These are phyloP conservation scores for Vicugna pacos DNA, from an alignment of 2,113 vertebrate genomes.

Conservation along the genomic window DNA sequence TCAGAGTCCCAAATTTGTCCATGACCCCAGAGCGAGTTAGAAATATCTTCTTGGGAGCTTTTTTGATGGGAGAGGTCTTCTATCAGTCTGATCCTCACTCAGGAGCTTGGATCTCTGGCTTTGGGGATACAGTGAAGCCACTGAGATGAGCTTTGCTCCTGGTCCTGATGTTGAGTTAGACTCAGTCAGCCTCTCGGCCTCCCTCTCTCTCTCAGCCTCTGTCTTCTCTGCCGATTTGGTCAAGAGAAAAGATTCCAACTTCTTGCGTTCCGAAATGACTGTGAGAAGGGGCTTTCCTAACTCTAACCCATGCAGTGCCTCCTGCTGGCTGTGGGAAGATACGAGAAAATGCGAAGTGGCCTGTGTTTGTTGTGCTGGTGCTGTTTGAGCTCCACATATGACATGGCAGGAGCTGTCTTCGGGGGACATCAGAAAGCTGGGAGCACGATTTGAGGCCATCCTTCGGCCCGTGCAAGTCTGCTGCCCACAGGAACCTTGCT, in stretches of 20 bases:
- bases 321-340: neutral
- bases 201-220: neutral
- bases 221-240: neutral
- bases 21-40: neutral
- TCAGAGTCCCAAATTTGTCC: conserved; percentile 57
- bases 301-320: neutral
- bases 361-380: accelerated
- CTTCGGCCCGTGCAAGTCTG: neutral
- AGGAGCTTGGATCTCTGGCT: neutral
- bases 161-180: neutral
- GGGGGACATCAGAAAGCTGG: neutral
- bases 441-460: neutral
- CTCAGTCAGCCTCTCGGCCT: neutral
- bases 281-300: neutral
- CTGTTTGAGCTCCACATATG: neutral
- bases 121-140: neutral
- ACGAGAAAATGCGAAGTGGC: accelerated
- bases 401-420: neutral
- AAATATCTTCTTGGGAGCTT: neutral
- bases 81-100: neutral
- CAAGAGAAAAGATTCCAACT: neutral
- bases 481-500: neutral
- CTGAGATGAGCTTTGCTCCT: neutral
- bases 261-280: neutral
- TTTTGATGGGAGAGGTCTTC: neutral